phyloP scores from a whole-genome alignment of 2,797 vertebrate genomes.

The Nothura maculosa region DNA sequence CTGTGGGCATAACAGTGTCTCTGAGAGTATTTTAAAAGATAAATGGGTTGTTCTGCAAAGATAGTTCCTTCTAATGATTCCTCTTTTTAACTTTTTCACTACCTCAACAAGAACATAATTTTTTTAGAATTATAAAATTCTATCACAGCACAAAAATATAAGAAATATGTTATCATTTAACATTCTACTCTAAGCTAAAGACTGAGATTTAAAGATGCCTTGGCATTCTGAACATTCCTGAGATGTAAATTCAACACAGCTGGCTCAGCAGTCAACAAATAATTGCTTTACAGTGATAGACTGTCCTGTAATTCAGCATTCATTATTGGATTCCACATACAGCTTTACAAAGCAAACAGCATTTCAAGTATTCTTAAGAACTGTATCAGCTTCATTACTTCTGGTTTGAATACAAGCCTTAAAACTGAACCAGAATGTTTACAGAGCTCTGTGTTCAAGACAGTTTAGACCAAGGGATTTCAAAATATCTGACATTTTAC shows the following conservation, averaged over 20 bases:
- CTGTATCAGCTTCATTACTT: slow-evolving; percentile 30
- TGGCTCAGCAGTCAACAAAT: slow-evolving; percentile 50
- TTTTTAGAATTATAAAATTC: not conserved
- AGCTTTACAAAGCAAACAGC: slow-evolving; percentile 47
- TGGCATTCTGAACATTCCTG: slow-evolving; percentile 14
- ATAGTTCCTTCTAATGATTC: not conserved
- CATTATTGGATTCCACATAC: slow-evolving; percentile 3
- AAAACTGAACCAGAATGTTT: not conserved
- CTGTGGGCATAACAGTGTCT: not conserved
- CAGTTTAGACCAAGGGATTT: not conserved
- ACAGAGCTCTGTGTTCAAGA: not conserved
- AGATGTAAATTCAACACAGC: slow-evolving; percentile 43
- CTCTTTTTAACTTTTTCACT: not conserved
- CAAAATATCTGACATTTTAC: not conserved
- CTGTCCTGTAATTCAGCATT: slow-evolving; percentile 11
- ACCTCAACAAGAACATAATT: not conserved
- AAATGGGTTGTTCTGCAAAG: not conserved
- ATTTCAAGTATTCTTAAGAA: slow-evolving; percentile 37
- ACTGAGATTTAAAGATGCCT: slow-evolving; percentile 32
- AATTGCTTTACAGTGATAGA: slow-evolving; percentile 43
- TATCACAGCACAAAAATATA: not conserved
- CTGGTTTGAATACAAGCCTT: slow-evolving; percentile 33
- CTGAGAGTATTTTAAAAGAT: not conserved
- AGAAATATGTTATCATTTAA: slow-evolving; percentile 1
- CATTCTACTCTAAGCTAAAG: not conserved